Percentiles rank a stretch among this genome's conserved stretches.
Conservation (phyloP, 1,140 invertebrate genomes). For the Manduca sexta region DNA sequence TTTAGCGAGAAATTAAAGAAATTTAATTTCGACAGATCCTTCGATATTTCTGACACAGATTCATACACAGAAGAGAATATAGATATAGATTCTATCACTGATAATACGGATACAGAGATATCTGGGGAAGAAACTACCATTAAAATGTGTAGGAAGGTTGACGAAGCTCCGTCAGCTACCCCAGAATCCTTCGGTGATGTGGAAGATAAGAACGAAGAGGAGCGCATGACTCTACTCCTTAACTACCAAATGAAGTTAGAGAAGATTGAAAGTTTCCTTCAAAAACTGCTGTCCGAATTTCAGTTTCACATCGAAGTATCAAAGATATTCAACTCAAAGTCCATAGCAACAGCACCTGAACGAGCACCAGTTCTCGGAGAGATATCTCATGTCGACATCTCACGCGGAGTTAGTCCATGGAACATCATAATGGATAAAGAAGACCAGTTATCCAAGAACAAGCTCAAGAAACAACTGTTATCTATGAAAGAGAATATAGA, state of each 20-base stretch:
- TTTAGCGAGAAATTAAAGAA: slow-evolving; percentile 44
- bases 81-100: slow-evolving; percentile 46
- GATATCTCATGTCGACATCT: slow-evolving; percentile 23
- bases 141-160: slow-evolving; percentile 60
- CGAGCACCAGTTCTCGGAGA: slow-evolving; percentile 23
- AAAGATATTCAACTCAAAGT: slow-evolving; percentile 43
- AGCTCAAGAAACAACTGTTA: slow-evolving; percentile 44
- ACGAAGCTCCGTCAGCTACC: slow-evolving; percentile 30
- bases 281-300: slow-evolving; percentile 50
- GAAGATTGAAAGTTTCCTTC: slow-evolving; percentile 43
- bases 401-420: slow-evolving; percentile 37
- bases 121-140: slow-evolving; percentile 32
- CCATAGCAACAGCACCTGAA: slow-evolving; percentile 24
- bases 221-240: slow-evolving; percentile 33
- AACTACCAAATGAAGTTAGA: slow-evolving; percentile 52
- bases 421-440: slow-evolving; percentile 52
- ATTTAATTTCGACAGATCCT: slow-evolving; percentile 54
- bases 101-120: slow-evolving; percentile 40
- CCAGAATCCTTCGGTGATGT: slow-evolving; percentile 55
- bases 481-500: slow-evolving; percentile 46
- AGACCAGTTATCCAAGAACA: slow-evolving; percentile 35
- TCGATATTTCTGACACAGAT: slow-evolving; percentile 50
- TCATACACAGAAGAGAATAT: slow-evolving; percentile 32
- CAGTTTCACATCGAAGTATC: slow-evolving; percentile 60
- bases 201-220: slow-evolving; percentile 51